Evolutionary conservation across 2,888 invertebrate species (phyloP).

Genomic region (Cancer borealis): DNA sequence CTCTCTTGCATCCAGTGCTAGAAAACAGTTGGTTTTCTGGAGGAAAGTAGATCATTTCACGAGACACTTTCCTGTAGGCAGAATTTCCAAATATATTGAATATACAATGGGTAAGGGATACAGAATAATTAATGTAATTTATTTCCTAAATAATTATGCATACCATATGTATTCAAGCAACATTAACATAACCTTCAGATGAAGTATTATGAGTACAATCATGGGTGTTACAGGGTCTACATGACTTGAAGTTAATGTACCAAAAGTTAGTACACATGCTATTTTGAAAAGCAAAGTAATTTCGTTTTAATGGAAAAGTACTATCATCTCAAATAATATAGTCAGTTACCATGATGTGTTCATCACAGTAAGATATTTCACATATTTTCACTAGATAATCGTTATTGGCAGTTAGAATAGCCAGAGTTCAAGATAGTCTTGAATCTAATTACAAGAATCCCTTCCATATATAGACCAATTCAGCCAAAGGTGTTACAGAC

Average conservation of each 20-base stretch:
- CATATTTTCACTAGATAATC: not conserved
- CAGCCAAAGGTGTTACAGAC: too few relatives aligned
- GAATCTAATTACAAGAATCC: too few relatives aligned
- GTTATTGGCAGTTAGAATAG: too few relatives aligned
- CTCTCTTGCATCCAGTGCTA: conserved; percentile 93
- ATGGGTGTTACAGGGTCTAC: too few relatives aligned
- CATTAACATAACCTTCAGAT: too few relatives aligned
- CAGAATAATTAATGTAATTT: too few relatives aligned
- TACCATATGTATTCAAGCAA: too few relatives aligned
- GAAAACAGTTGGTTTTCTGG: conserved; percentile 88
- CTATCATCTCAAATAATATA: not conserved
- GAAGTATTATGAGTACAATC: too few relatives aligned
- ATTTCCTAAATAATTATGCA: too few relatives aligned
- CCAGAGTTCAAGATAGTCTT: too few relatives aligned
- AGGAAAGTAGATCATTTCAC: conserved; percentile 87
- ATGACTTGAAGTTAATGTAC: not conserved
- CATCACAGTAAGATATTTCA: not conserved
- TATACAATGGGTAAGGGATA: not conserved
- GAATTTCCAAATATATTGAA: conserved; percentile 76
- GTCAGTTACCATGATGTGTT: not conserved
- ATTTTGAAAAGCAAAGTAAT: not conserved
- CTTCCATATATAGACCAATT: too few relatives aligned
- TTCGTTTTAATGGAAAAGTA: not conserved
- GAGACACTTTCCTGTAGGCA: conserved; percentile 84
- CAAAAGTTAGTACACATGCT: not conserved